Evolutionary conservation across 2,113 vertebrate genomes (phyloP), one percentile per base, ranked within the genome.

Genomic region (Clarias gariepinus): DNA sequence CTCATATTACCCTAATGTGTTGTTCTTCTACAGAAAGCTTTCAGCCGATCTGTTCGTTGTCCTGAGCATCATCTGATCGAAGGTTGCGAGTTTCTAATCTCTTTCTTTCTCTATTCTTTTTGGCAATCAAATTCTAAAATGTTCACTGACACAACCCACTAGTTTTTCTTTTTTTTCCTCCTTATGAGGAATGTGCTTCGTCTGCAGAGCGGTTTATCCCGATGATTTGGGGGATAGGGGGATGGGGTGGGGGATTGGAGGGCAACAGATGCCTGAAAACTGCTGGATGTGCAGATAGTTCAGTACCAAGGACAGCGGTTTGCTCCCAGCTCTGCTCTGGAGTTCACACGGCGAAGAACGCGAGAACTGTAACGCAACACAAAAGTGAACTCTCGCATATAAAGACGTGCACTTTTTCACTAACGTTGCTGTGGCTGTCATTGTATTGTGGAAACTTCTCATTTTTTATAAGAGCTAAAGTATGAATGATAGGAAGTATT

Each of bases 301-400:
- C 91, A 93, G 91, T 84, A 90, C 91, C 90, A 74, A 10, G 91
- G 94, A 93, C 91, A 93, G 92, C 68, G 66, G 25, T 91, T 87
- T 87, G 23, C 11, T n/a, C 52, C 60, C 4, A n/a, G 47, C 73
- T 52, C 10, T 57, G 78, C 21, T 5, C 41, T 74, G 71, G 71
- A 73, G 69, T 52, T 23, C 21, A 21, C 36, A 25, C 23, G 11
- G 13, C 11, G n/a, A 25, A 13, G 30, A 36, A 9, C 7, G 0
- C 33, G 9, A 36, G 16, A 9, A 21, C 68, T 21, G 68, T 9
- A 71, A 71, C 28, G 30, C 1, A n/a, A 33, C 7, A 68, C 9
- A 74, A 12, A 9, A 74, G 3, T 4, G 36, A 76, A 52, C 41
- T 52, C 23, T 52, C 41, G 41, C 41, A 47, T 47, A 47, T 47